Percentiles rank a stretch among this genome's conserved stretches.
Conservation (phyloP, 2,888 invertebrate species). For the Metacarcinus magister region DNA sequence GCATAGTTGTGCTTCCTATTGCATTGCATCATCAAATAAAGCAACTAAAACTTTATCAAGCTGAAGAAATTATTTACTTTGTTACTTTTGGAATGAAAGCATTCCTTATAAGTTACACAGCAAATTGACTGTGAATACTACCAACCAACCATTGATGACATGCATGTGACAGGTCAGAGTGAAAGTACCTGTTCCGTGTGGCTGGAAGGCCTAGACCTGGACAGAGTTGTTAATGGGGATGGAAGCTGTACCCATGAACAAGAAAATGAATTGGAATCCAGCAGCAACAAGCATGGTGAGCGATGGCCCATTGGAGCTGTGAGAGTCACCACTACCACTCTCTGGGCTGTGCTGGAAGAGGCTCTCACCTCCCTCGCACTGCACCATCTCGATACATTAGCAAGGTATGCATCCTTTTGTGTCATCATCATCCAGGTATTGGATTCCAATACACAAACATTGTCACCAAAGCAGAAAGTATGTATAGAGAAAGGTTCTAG, state of each 20-base stretch:
- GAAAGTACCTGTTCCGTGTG: constrained; percentile 78
- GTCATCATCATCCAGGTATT: neutral
- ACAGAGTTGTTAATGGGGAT: constrained; percentile 58
- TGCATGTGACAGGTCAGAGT: constrained; percentile 62
- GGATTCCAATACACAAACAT: neutral
- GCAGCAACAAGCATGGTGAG: constrained; percentile 33
- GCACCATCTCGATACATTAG: constrained; percentile 73
- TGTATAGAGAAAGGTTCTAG: neutral
- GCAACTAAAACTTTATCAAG: too few relatives aligned
- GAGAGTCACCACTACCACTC: constrained; percentile 75
- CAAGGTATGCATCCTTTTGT: constrained; percentile 57
- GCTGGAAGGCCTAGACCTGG: constrained; percentile 74
- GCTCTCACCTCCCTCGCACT: constrained; percentile 74
- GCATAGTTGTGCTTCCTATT: too few relatives aligned
- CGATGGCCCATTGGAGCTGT: constrained; percentile 77
- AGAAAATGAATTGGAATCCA: constrained; percentile 54
- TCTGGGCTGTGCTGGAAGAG: constrained; percentile 76
- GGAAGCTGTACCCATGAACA: neutral
- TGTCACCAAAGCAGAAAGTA: neutral
- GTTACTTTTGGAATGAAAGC: too few relatives aligned
- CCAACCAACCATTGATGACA: neutral
- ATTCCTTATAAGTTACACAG: neutral
- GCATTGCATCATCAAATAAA: too few relatives aligned
- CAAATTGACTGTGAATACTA: neutral
- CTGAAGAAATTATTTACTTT: too few relatives aligned